Base-by-base conservation (phyloP, 2,888 invertebrate species). In the Lumbricus terrestris region DNA sequence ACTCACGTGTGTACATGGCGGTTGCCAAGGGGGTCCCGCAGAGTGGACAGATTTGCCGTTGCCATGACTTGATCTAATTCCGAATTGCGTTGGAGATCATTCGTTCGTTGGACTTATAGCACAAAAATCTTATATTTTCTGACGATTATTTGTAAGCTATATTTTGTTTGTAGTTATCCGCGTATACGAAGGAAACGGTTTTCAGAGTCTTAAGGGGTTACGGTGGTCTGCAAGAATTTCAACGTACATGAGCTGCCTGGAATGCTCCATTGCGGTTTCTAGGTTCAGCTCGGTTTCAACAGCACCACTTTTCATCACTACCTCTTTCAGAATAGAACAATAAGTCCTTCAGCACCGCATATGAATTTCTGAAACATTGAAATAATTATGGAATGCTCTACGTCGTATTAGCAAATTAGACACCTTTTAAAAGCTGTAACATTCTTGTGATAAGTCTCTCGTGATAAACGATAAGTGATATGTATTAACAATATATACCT, bases 11-110 rank as follows among this genome's bases (percentile, higher is more conserved):
- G 42, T 54, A 4, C 29, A 23, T 54, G 23, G 54, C 23, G 29
- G 69, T 69, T 69, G 69, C 69, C 69, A 69, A 69, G 69, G 11
- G 29, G 69, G n/a, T 69, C 47, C 69, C n/a, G n/a, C n/a, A n/a
- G n/a, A 69, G 69, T 69, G 69, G 69, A 69, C 69, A n/a, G n/a
- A 69, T 69, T n/a, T 69, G 69, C 69, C n/a, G 69, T 69, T 69
- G n/a, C 69, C 69, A 69, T 69, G n/a, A 16, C 69, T 69, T n/a
- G 69, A 69, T 69, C 69, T 11, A 69, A n/a, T n/a, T n/a, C 69
- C 69, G 69, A 1, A 15, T 15, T n/a, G 5, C 16, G n/a, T 1
- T 69, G 69, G 69, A 69, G n/a, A 69, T 16, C 29, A n/a, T 69
- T 69, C 69, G 69, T 3, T 42, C 42, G 16, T 42, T 11, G 8